Conservation (phyloP, 2,888 invertebrate genomes). For the Pherbina coryleti region DNA sequence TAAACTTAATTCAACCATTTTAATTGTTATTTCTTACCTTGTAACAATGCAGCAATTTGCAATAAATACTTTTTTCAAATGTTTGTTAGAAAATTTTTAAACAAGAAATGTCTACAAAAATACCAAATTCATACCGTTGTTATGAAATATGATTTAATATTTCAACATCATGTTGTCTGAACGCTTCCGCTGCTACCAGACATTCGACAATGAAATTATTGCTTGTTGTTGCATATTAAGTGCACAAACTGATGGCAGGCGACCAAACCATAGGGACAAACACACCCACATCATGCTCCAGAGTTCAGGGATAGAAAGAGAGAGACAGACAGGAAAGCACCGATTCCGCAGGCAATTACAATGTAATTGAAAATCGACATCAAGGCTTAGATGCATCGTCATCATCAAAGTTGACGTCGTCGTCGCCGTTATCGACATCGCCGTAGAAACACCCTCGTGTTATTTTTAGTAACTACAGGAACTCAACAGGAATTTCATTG, state of each 20-base stretch:
- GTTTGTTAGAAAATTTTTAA: neutral
- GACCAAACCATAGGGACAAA: neutral
- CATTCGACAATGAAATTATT: slow-evolving; percentile 28
- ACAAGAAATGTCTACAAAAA: too few species aligned
- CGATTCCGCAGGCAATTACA: slow-evolving; percentile 7
- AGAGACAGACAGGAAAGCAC: slow-evolving; percentile 18
- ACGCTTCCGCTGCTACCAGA: slow-evolving; percentile 2
- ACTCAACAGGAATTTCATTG: slow-evolving; percentile 27
- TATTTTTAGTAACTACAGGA: slow-evolving; percentile 36
- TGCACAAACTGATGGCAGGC: neutral
- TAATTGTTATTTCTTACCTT: too few species aligned
- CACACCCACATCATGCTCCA: neutral
- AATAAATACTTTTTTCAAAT: neutral
- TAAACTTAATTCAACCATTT: too few species aligned
- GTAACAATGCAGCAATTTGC: too few species aligned
- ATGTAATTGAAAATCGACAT: slow-evolving; percentile 24
- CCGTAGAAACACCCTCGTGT: slow-evolving; percentile 58
- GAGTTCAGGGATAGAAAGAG: too few species aligned
- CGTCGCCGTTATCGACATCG: slow-evolving; percentile 36
- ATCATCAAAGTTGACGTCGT: slow-evolving; percentile 42
- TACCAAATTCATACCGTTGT: too few species aligned
- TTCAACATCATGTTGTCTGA: neutral
- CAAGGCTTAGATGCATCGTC: neutral
- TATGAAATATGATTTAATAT: too few species aligned
- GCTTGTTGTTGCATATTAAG: neutral